Evolutionary conservation across 2,113 vertebrate species (phyloP), one percentile per base, ranked within the genome.

Genomic region (Cnemophilus loriae): DNA sequence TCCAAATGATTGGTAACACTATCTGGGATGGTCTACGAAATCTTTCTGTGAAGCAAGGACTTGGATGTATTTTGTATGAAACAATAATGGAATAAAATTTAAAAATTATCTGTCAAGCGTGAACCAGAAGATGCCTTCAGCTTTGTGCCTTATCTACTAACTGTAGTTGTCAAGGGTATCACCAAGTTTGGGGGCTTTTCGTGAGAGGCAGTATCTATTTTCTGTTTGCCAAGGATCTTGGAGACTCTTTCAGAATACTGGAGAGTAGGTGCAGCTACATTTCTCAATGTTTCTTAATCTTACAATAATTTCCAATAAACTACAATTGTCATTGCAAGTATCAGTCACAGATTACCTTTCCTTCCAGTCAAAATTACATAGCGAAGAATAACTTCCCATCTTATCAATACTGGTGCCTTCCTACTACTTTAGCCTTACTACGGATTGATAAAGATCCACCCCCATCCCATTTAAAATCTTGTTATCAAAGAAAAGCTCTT

Each of bases 401-500:
- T 27, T 35, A n/a, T 10, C 22, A 23, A 5, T 37, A n/a, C 3
- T 37, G 32, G 24, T 64, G 19, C 10, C 59, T 63, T 94, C 42
- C 27, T 24, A 50, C 13, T 53, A 7, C 22, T 74, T 81, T 35
- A 53, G 4, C 30, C 11, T 79, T 67, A 17, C 10, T 41, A 14
- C 6, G 28, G 17, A 39, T 17, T 7, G 4, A 64, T 21, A 71
- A 59, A 82, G 3, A 24, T 33, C 11, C 4, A 1, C 2, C 0
- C 5, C 2, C 2, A 79, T 44, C 7, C n/a, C 10, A 23, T 69
- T n/a, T 64, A 76, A 90, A 64, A 79, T 60, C 27, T 61, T 8
- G 1, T 80, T 84, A 47, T 52, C 4, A 9, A 84, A 73, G 16
- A 52, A 82, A 76, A 74, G 1, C 5, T 68, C 6, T 80, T 69